phyloP scores from a whole-genome alignment of 2,797 vertebrate genomes.

The Adrianichthys oophorus region DNA sequence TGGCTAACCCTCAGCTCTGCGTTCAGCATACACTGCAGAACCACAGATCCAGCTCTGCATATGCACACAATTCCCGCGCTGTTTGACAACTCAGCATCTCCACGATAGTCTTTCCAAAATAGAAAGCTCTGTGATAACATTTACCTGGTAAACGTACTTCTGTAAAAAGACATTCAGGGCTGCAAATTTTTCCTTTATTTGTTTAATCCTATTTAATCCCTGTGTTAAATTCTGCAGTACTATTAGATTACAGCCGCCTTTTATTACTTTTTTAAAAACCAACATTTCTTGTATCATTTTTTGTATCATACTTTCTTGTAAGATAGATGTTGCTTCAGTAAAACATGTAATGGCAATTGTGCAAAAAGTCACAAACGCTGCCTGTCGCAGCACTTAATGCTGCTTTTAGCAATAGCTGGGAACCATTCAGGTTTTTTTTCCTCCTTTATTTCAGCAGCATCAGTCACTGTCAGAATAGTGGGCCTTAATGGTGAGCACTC shows the following conservation, averaged over 20 bases:
- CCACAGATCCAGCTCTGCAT: slow-evolving; percentile 4
- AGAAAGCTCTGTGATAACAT: slow-evolving; percentile 4
- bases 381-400: slow-evolving; percentile 17
- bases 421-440: slow-evolving; percentile 27
- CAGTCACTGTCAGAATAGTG: slow-evolving; percentile 62
- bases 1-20: slow-evolving; percentile 80
- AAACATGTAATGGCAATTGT: slow-evolving; percentile 16
- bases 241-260: background rate
- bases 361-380: slow-evolving; percentile 10
- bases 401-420: slow-evolving; percentile 31
- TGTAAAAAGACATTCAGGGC: background rate
- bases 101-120: background rate
- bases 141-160: background rate
- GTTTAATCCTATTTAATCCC: background rate
- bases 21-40: slow-evolving; percentile 19
- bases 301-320: slow-evolving; percentile 15
- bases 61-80: slow-evolving; percentile 1
- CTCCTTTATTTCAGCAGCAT: slow-evolving; percentile 45
- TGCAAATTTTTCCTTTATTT: background rate
- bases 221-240: background rate
- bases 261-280: slow-evolving; percentile 12
- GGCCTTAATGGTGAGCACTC: slow-evolving; percentile 52
- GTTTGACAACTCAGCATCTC: slow-evolving; percentile 19
- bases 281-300: slow-evolving; percentile 29
- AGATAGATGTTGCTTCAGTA: slow-evolving; percentile 15